A percentile compares a stretch with the other conserved stretches of the same genome.
These are phyloP conservation scores for Pharmacophagus antenor DNA, from an alignment of 2,888 invertebrate species.

Conservation along the genomic window DNA sequence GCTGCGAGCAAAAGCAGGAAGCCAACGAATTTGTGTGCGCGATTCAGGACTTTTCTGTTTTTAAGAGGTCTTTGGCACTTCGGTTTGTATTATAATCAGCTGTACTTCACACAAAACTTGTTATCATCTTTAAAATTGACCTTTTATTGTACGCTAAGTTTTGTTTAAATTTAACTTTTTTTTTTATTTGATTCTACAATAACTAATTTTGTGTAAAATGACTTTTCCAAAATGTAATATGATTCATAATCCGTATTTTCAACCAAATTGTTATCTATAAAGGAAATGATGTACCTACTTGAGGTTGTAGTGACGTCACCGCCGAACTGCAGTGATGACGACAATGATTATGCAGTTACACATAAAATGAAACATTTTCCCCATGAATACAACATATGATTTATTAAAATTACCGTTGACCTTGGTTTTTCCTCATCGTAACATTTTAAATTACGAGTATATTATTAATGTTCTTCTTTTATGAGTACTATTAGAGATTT, in stretches of 20 bases:
- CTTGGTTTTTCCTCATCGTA: constrained; percentile 4
- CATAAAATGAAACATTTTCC: constrained; percentile 1
- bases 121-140: too few relatives aligned
- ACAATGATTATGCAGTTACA: constrained; percentile 7
- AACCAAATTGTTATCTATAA: not conserved
- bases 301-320: constrained; percentile 9
- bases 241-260: not conserved
- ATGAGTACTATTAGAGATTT: too few relatives aligned
- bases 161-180: too few relatives aligned
- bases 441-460: too few relatives aligned
- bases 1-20: not conserved
- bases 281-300: too few relatives aligned
- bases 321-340: constrained; percentile 5
- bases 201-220: not conserved
- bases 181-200: too few relatives aligned
- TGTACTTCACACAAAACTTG: not conserved
- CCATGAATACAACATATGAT: not conserved
- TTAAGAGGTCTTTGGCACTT: not conserved
- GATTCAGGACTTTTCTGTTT: not conserved
- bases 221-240: not conserved
- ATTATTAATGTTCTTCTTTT: too few relatives aligned
- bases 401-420: not conserved
- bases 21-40: not conserved
- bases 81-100: not conserved
- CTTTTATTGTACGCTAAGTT: too few relatives aligned